Conservation (phyloP, 2,888 invertebrate species). For the Phrixothrix hirtus region DNA sequence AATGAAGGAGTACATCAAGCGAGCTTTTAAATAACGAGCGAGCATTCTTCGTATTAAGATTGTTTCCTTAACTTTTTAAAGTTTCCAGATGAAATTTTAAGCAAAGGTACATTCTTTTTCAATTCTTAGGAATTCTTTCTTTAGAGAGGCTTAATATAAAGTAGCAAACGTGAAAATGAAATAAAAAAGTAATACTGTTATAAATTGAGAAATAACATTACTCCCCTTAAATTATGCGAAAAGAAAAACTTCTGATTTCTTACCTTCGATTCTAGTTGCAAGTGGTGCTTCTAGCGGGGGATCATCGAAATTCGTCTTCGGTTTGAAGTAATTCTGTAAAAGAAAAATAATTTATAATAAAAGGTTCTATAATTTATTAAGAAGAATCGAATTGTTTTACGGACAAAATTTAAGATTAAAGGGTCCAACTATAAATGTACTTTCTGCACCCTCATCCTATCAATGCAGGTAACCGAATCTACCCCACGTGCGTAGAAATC, state of each 20-base stretch:
- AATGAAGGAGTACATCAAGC: conserved; percentile 41
- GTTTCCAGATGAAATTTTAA: conserved; percentile 49
- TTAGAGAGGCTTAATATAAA: conserved; percentile 38
- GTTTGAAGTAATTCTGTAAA: conserved; percentile 46
- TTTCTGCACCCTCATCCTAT: conserved; percentile 18
- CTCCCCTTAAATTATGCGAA: conserved; percentile 11
- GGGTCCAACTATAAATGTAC: conserved; percentile 25
- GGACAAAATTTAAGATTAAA: conserved; percentile 29
- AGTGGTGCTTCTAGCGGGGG: conserved; percentile 45
- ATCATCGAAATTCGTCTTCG: conserved; percentile 40
- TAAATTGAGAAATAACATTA: conserved; percentile 13
- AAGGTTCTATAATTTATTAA: too few relatives aligned
- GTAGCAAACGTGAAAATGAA: conserved; percentile 41
- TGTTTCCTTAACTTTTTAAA: conserved; percentile 47
- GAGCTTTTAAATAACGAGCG: conserved; percentile 46
- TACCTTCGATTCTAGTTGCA: conserved; percentile 50
- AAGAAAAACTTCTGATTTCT: conserved; percentile 23
- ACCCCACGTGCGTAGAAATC: conserved; percentile 35
- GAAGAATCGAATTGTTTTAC: too few relatives aligned
- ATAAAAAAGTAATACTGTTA: conserved; percentile 40
- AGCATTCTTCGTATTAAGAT: conserved; percentile 50
- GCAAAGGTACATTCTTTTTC: conserved; percentile 46
- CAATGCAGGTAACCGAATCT: conserved; percentile 38
- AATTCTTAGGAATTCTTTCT: conserved; percentile 43
- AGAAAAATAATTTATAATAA: too few relatives aligned